A percentile compares a stretch with the other conserved stretches of the same genome.
Conservation (phyloP, 30 jellyfish, hydroid and myxozoan genomes). For the Aurelia coerulea region DNA sequence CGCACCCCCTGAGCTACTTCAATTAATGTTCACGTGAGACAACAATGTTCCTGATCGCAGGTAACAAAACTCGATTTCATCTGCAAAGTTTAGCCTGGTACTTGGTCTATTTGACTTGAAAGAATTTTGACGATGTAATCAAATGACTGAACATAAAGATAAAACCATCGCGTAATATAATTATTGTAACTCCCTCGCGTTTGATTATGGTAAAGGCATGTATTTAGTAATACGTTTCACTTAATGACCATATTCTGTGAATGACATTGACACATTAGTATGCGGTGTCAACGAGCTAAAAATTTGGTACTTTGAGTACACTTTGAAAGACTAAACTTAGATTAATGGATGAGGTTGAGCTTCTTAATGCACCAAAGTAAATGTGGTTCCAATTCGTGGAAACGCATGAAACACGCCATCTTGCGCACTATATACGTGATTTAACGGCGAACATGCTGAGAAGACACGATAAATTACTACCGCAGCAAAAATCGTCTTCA, state of each 20-base stretch:
- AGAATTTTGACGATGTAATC: constrained; percentile 27
- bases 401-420: neutral
- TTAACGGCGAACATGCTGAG: neutral
- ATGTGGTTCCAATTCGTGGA: constrained; percentile 11
- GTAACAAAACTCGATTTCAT: neutral
- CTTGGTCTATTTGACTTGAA: neutral
- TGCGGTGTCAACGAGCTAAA: constrained; percentile 11
- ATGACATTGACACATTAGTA: constrained; percentile 25
- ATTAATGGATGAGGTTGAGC: constrained; percentile 34
- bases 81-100: neutral
- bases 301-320: constrained; percentile 29
- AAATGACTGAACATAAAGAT: neutral
- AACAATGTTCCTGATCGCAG: neutral
- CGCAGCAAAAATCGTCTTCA: too few species aligned
- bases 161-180: neutral
- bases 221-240: constrained; percentile 4
- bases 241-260: constrained; percentile 22
- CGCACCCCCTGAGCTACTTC: neutral
- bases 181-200: neutral
- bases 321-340: constrained; percentile 16
- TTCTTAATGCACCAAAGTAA: constrained; percentile 21
- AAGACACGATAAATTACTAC: neutral
- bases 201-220: neutral
- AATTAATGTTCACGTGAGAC: neutral
- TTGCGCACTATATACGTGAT: neutral